Base-by-base conservation (phyloP, 2,797 vertebrate genomes). In the Sphenodon punctatus region DNA sequence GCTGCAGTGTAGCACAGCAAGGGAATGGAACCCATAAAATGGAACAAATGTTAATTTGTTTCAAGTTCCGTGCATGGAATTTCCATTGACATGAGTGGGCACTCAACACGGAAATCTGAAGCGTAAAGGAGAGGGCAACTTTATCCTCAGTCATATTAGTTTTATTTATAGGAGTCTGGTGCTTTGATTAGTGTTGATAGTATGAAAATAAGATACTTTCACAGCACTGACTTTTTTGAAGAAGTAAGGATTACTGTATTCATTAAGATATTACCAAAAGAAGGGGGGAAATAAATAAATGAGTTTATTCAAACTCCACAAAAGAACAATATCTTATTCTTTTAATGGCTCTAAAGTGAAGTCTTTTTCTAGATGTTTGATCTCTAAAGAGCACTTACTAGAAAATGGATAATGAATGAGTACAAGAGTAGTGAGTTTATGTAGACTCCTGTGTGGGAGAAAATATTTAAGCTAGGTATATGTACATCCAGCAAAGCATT, bases 381-480 rank as follows among this genome's bases (percentile, higher is more conserved):
- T 82, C 75, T 43, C 27, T 77, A 64, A 78, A 60, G 14, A 77
- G 6, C 49, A 32, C 48, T 87, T 69, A 49, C 4, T 60, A 19
- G 75, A 60, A 85, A 90, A 72, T 45, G 66, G 38, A 16, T 72
- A 30, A 61, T 56, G 42, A 77, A 77, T 84, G 65, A 75, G 77
- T 82, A 82, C 69, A 76, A 58, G 10, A 87, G 64, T 1, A 1
- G 69, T 67, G 83, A 32, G 14, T 76, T 86, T 81, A 88, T 86
- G 78, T 46, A 92, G 78, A 91, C 86, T 75, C 70, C 30, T 79
- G 4, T 78, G 82, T 87, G 82, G 70, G 82, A 88, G 82, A 85
- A 34, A 89, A 67, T 3, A 70, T 77, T 86, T 81, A 69, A 67
- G 78, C 76, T 87, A n/a, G n/a, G n/a, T 87, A 27, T 4, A 64